Evolutionary conservation across 2,113 vertebrate genomes (phyloP).

Genomic region (Saccopteryx leptura): DNA sequence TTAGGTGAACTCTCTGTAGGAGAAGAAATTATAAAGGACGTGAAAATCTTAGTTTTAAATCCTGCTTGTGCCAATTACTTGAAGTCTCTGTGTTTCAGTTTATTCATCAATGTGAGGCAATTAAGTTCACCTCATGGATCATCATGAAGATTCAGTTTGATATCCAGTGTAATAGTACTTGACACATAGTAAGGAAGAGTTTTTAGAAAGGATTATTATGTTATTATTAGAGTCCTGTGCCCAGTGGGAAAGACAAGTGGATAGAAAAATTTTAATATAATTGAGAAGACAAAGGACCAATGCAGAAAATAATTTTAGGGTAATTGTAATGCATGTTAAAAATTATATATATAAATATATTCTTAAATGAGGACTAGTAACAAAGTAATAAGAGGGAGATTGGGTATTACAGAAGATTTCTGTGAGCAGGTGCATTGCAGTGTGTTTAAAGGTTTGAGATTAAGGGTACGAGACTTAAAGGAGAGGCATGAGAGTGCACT

Average conservation of each 20-base stretch:
- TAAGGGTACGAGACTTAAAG: neutral
- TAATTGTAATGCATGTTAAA: neutral
- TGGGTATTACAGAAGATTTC: neutral
- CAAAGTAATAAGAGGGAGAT: neutral
- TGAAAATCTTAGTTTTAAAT: neutral
- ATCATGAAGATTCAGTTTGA: neutral
- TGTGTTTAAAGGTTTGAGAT: neutral
- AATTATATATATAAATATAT: neutral
- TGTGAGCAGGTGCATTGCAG: neutral
- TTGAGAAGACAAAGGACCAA: neutral
- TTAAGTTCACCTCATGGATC: neutral
- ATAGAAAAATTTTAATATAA: conserved; percentile 19
- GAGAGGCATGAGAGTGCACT: neutral
- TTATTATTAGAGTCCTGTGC: neutral
- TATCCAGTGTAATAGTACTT: neutral
- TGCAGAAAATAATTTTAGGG: neutral
- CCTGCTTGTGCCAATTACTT: neutral
- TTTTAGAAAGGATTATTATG: conserved; percentile 10
- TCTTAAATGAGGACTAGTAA: neutral
- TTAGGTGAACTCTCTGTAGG: neutral
- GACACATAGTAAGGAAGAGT: neutral
- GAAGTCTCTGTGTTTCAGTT: neutral
- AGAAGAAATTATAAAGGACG: neutral
- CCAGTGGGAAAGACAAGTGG: neutral
- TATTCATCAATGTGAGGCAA: neutral